Conservation (phyloP, 37 sponge, comb jelly and placozoan genomes). For the Dysidea cf. avara region DNA sequence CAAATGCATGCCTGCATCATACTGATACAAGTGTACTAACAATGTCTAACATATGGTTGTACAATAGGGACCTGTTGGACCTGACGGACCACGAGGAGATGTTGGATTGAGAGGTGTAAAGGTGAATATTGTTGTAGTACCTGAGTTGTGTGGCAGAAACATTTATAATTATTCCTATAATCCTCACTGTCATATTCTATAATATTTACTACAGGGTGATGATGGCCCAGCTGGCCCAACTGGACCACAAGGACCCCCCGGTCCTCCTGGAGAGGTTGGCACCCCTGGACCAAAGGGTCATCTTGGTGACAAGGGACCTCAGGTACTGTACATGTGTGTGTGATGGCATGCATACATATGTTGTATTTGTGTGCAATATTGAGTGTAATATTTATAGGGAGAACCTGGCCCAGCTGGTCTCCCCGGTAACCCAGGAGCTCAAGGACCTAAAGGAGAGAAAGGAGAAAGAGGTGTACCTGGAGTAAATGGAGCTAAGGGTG, state of each 20-base stretch:
- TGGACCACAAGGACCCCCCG: conserved; percentile 28
- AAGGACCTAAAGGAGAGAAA: conserved; percentile 42
- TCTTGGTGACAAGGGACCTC: conserved; percentile 46
- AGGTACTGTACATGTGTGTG: conserved; percentile 9
- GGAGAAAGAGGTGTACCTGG: conserved; percentile 23
- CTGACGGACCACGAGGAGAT: too few species aligned
- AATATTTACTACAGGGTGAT: conserved; percentile 16
- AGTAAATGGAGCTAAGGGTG: conserved; percentile 54
- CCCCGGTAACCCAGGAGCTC: conserved; percentile 51
- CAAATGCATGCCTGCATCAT: conserved; percentile 5
- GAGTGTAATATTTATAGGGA: conserved; percentile 1
- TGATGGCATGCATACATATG: too few species aligned
- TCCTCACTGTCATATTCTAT: too few species aligned
- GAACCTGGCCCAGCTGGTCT: conserved; percentile 43
- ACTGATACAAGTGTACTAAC: too few species aligned
- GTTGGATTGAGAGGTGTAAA: too few species aligned
- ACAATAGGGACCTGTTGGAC: too few species aligned
- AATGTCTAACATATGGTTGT: too few species aligned
- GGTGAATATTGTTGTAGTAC: too few species aligned
- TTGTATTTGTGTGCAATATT: conserved; percentile 1
- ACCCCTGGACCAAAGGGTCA: conserved; percentile 45
- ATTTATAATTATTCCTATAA: too few species aligned
- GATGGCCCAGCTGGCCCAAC: conserved; percentile 39
- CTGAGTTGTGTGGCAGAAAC: too few species aligned
- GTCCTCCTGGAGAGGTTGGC: conserved; percentile 47